phyloP scores from a whole-genome alignment of 2,113 vertebrate genomes.

The Pardalotus punctatus region DNA sequence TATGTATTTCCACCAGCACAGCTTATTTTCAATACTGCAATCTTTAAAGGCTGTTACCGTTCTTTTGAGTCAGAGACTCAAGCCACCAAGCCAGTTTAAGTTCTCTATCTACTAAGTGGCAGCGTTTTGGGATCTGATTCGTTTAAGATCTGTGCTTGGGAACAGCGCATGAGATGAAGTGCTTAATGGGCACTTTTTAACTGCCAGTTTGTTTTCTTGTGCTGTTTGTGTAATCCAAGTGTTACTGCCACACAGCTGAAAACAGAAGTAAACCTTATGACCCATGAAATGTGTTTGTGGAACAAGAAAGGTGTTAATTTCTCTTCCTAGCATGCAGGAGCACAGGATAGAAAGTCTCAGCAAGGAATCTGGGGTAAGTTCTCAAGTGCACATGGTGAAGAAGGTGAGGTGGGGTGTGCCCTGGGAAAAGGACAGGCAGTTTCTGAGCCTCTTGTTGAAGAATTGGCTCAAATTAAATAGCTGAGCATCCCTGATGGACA shows the following conservation, averaged over 20 bases:
- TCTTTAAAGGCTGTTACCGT: background rate
- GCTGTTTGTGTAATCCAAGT: background rate
- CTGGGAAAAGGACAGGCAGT: background rate
- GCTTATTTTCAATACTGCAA: background rate
- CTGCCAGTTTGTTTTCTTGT: background rate
- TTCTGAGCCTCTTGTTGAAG: background rate
- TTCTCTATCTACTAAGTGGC: background rate
- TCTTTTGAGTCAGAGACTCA: background rate
- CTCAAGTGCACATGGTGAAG: background rate
- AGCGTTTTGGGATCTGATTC: background rate
- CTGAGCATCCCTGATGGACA: background rate
- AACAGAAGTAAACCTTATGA: background rate
- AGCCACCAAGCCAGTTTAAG: background rate
- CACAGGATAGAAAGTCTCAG: background rate
- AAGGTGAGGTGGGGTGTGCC: background rate
- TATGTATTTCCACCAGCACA: background rate
- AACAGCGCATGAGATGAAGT: background rate
- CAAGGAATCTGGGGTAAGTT: background rate
- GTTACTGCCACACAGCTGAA: background rate
- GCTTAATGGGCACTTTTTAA: background rate
- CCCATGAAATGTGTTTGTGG: background rate
- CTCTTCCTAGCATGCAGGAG: background rate
- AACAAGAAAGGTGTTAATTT: background rate
- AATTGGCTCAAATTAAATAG: background rate
- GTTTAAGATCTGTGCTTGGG: background rate